Evolutionary conservation across 2,888 invertebrate genomes (phyloP), one percentile per base, ranked within the genome.

Genomic region (Tetranychus piercei): DNA sequence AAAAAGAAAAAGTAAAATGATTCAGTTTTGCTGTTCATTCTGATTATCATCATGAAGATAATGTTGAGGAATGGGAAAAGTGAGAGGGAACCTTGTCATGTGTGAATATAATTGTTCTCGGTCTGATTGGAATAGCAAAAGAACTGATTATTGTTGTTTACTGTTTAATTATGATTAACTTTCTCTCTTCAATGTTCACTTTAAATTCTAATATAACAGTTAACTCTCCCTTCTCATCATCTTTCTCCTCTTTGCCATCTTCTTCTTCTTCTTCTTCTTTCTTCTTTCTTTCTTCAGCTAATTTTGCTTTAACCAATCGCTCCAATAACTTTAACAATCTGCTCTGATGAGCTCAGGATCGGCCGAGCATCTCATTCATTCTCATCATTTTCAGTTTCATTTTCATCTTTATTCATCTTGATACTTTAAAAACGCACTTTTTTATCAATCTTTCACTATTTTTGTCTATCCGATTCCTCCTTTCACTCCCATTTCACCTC

Each of bases 361-460:
- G 55, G 9, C 55, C 55, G 55, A 55, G 55, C 55, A 55, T 55
- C 55, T 15, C 9, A 55, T 45, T 45, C 9, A 45, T 15, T 55
- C 55, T 55, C 55, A 55, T 55, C 55, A 55, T 55, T 15, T 55
- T 55, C 55, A 55, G 9, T 15, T 55, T 55, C 55, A 55, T 55
- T 15, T 55, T 55, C 55, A 55, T 55, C 69, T 69, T 23, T 22
- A 69, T 23, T 69, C 69, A 11, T 69, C 34, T 69, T 22, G 20
- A 69, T 69, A 11, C n/a, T 69, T 22, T n/a, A 23, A 23, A 23
- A 20, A 7, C 7, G 66, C 69, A 11, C 20, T 69, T 69, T 69
- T 69, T 23, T 69, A 20, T 69, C 69, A 23, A 20, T 67, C 67
- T 18, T n/a, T 67, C 67, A 22, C 67, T 67, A n/a, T 67, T 22